Evolutionary conservation across 1,140 invertebrate genomes (phyloP).

Genomic region (Oryzaephilus surinamensis): DNA sequence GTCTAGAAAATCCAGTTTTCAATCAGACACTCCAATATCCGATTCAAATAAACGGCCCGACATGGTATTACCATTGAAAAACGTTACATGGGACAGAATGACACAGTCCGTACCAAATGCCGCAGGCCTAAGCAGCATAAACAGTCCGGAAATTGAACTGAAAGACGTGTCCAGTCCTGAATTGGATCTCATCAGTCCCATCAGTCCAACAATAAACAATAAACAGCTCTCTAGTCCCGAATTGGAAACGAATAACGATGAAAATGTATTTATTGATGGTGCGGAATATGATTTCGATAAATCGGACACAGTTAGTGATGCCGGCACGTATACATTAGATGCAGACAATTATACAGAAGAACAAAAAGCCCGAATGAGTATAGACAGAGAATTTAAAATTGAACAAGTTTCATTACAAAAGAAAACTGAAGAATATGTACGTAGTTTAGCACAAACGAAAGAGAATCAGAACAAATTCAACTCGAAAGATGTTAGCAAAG

Average conservation of each 20-base stretch:
- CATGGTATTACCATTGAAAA: slow-evolving; percentile 42
- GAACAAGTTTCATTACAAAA: slow-evolving; percentile 38
- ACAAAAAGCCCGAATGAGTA: slow-evolving; percentile 75
- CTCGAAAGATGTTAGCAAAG: slow-evolving; percentile 5
- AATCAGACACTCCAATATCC: slow-evolving; percentile 41
- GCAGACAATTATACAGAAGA: slow-evolving; percentile 74
- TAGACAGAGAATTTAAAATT: slow-evolving; percentile 65
- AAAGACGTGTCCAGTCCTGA: slow-evolving; percentile 48
- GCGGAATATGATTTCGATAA: slow-evolving; percentile 31
- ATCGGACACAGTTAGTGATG: slow-evolving; percentile 63
- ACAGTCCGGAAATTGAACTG: slow-evolving; percentile 40
- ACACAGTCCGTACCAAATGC: slow-evolving; percentile 34
- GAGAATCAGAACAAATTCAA: slow-evolving; percentile 8
- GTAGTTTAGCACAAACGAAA: slow-evolving; percentile 2
- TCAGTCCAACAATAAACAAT: slow-evolving; percentile 20
- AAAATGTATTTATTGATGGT: slow-evolving; percentile 15
- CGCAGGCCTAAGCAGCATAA: slow-evolving; percentile 19
- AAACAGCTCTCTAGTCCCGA: slow-evolving; percentile 22
- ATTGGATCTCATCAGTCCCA: slow-evolving; percentile 44
- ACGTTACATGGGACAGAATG: slow-evolving; percentile 37
- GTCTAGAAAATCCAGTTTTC: slow-evolving; percentile 47
- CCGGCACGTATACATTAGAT: slow-evolving; percentile 81
- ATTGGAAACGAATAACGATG: slow-evolving; percentile 13
- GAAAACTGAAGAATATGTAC: slow-evolving; percentile 36
- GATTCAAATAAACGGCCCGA: slow-evolving; percentile 30